These are phyloP conservation scores for Brachionus manjavacas DNA, from an alignment of 1,140 invertebrate genomes.

Conservation along the genomic window DNA sequence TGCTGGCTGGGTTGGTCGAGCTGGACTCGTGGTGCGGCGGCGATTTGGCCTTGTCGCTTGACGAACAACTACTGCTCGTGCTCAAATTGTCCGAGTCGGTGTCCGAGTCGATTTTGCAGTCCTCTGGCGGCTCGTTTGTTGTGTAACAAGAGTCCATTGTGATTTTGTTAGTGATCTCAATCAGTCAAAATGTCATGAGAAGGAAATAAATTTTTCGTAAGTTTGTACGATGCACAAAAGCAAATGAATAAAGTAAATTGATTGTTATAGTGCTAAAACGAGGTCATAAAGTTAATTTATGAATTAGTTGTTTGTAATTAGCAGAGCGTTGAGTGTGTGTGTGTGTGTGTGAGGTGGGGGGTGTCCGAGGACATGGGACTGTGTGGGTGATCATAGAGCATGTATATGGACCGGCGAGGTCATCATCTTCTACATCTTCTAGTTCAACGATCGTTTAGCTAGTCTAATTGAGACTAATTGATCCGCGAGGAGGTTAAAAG, in stretches of 20 bases:
- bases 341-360: too few relatives aligned
- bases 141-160: not conserved
- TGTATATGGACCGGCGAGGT: too few relatives aligned
- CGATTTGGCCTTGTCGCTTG: not conserved
- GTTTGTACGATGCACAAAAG: too few relatives aligned
- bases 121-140: not conserved
- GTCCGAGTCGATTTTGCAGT: not conserved
- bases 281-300: not conserved
- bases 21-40: not conserved
- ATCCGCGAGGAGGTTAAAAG: not conserved
- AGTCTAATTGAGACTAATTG: not conserved
- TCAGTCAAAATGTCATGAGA: not conserved
- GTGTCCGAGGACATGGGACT: too few relatives aligned
- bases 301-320: not conserved
- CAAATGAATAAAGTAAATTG: not conserved
- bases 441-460: not conserved
- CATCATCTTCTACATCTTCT: not conserved
- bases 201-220: not conserved
- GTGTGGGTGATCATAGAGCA: too few relatives aligned
- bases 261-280: not conserved
- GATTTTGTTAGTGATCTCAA: not conserved
- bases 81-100: not conserved
- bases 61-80: not conserved
- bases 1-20: not conserved
- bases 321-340: not conserved